A percentile compares a stretch with the other conserved stretches of the same genome.
Conservation (phyloP, 2,797 vertebrate species). For the Macroramphosus scolopax region DNA sequence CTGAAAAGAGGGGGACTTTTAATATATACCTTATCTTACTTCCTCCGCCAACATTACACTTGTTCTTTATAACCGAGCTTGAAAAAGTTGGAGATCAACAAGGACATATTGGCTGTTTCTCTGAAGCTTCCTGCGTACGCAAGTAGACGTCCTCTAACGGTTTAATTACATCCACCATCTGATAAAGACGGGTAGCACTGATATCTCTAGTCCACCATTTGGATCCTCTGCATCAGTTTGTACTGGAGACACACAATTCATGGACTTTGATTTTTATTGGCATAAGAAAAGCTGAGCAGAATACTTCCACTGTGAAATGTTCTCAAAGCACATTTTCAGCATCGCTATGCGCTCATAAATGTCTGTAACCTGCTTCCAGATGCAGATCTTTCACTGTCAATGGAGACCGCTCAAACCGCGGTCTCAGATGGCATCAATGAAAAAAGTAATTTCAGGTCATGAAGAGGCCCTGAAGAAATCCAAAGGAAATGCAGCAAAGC, state of each 20-base stretch:
- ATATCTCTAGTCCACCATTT: slow-evolving; percentile 26
- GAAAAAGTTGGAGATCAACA: slow-evolving; percentile 68
- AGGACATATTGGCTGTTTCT: slow-evolving; percentile 66
- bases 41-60: no score
- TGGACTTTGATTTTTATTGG: no score
- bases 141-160: slow-evolving; percentile 31
- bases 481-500: slow-evolving; percentile 35
- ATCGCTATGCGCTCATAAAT: no score
- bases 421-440: slow-evolving; percentile 27
- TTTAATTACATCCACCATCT: no score
- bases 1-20: slow-evolving; percentile 13
- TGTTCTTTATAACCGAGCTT: slow-evolving; percentile 40
- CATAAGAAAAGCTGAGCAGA: no score
- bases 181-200: slow-evolving; percentile 31
- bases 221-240: background rate
- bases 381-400: slow-evolving; percentile 13
- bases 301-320: no score
- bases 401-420: slow-evolving; percentile 9
- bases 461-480: slow-evolving; percentile 25
- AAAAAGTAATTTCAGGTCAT: slow-evolving; percentile 54
- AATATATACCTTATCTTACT: slow-evolving; percentile 47
- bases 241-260: no score
- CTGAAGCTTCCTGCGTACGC: slow-evolving; percentile 49
- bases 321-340: no score
- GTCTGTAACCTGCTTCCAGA: no score